phyloP scores from a whole-genome alignment of 2,888 invertebrate species.

The Linnaemya vulpina region DNA sequence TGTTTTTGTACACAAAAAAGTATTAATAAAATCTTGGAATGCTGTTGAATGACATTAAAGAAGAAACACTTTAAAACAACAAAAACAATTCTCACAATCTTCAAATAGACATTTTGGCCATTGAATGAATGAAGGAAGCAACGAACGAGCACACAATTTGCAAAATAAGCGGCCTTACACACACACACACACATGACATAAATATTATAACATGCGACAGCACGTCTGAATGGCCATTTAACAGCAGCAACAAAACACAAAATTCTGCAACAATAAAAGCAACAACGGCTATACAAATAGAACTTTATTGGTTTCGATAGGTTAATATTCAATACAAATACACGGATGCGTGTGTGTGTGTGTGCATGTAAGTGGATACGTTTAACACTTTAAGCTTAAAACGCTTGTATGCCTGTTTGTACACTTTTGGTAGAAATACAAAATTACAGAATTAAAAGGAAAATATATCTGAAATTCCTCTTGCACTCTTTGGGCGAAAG shows the following conservation, averaged over 20 bases:
- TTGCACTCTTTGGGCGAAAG: slow-evolving; percentile 7
- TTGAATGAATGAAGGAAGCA: slow-evolving; percentile 12
- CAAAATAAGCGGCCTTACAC: neutral
- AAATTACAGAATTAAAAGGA: slow-evolving; percentile 18
- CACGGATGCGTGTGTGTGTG: neutral
- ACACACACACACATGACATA: slow-evolving; percentile 26
- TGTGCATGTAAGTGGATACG: neutral
- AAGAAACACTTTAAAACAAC: slow-evolving; percentile 24
- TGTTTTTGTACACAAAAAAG: slow-evolving; percentile 17
- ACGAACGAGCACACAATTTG: neutral
- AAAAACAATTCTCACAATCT: slow-evolving; percentile 29
- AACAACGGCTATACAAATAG: slow-evolving; percentile 48
- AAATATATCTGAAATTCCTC: slow-evolving; percentile 27
- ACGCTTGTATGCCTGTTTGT: no score
- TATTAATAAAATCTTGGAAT: slow-evolving; percentile 49
- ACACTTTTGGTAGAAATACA: neutral
- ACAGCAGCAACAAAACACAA: slow-evolving; percentile 36
- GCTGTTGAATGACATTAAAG: slow-evolving; percentile 58
- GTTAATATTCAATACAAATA: slow-evolving; percentile 42
- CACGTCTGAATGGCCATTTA: slow-evolving; percentile 75
- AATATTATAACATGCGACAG: slow-evolving; percentile 78
- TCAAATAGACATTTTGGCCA: slow-evolving; percentile 50
- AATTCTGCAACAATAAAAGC: slow-evolving; percentile 26
- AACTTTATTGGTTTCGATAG: slow-evolving; percentile 60
- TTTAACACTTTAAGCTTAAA: no score